Base-by-base conservation (phyloP, 2,113 vertebrate species). In the Aspidoscelis tigris region DNA sequence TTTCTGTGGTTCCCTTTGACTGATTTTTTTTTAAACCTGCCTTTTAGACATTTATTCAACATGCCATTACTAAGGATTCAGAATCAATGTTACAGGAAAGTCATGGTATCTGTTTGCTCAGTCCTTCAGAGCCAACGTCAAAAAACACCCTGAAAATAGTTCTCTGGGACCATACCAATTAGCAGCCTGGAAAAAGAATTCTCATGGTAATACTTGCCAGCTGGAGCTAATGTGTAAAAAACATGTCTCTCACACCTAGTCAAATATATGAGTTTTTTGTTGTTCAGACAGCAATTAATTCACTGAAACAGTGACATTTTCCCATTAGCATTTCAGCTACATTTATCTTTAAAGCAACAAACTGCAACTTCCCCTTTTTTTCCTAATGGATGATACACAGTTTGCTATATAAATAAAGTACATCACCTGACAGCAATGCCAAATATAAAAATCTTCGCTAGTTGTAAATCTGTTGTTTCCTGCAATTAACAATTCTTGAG, bases 101-200 rank as follows among this genome's bases (percentile, higher is more conserved):
- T n/a, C 79, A 74, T 5, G 2, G 50, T 77, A 85, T 43, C 74
- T 82, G 68, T 70, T 53, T 87, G 84, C 71, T 55, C 47, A 65
- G 70, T 68, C 58, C 47, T 83, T 83, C 58, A 83, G 24, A 87
- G 16, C 10, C 80, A 90, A 78, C 7, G 39, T 65, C 84, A 91
- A 89, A 89, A 93, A 93, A 76, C 88, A 87, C 14, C 53, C 83
- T 79, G 69, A n/a, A 73, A 84, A 64, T 47, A 5, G 14, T 89
- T 81, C 65, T 50, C 22, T 80, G 41, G 69, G 79, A 91, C 80
- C n/a, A 82, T 5, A 76, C 9, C 22, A 73, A 66, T 22, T 80
- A 76, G 53, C 64, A 89, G 80, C 80, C 86, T 80, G 64, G 69
- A 83, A 75, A 76, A 44, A 73, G 33, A 16, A 41, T 70, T 78